These are phyloP conservation scores for Dipodomys merriami DNA, from an alignment of 2,113 vertebrate species.

Conservation along the genomic window DNA sequence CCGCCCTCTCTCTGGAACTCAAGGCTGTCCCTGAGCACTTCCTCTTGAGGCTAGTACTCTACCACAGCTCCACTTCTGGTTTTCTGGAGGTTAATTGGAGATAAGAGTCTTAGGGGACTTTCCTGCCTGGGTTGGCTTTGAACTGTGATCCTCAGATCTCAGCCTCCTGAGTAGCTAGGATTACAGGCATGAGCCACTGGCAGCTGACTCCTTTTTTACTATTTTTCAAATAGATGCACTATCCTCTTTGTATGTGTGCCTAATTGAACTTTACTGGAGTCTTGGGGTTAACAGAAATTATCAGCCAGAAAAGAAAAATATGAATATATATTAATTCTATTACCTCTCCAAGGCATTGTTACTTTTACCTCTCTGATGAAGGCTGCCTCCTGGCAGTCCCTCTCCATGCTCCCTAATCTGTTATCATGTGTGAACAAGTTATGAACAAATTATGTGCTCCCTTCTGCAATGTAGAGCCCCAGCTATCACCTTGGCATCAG, in stretches of 20 bases:
- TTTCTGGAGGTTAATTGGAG: no score
- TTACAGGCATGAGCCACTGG: no score
- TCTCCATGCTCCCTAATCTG: neutral
- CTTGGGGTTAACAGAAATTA: slow-evolving; percentile 25
- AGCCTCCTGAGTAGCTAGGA: no score
- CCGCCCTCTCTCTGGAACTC: neutral
- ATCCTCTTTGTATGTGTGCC: slow-evolving; percentile 43
- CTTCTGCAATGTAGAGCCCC: neutral
- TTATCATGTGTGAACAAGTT: neutral
- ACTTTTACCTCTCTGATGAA: neutral
- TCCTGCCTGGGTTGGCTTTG: no score
- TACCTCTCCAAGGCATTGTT: slow-evolving; percentile 39
- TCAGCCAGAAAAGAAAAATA: slow-evolving; percentile 28
- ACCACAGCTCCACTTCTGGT: no score
- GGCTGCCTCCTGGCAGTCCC: neutral
- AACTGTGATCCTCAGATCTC: no score
- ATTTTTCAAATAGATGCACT: neutral
- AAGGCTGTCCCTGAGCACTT: no score
- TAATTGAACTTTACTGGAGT: slow-evolving; percentile 37
- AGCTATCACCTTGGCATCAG: slow-evolving; percentile 9
- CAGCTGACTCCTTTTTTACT: no score
- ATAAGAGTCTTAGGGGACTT: no score
- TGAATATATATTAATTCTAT: slow-evolving; percentile 49
- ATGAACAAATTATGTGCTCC: neutral
- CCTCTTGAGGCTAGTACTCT: no score